Percentiles rank a stretch among this genome's conserved stretches.
Evolutionary conservation across 2,888 invertebrate species (phyloP).

Genomic region (Drosophila longiperda): DNA sequence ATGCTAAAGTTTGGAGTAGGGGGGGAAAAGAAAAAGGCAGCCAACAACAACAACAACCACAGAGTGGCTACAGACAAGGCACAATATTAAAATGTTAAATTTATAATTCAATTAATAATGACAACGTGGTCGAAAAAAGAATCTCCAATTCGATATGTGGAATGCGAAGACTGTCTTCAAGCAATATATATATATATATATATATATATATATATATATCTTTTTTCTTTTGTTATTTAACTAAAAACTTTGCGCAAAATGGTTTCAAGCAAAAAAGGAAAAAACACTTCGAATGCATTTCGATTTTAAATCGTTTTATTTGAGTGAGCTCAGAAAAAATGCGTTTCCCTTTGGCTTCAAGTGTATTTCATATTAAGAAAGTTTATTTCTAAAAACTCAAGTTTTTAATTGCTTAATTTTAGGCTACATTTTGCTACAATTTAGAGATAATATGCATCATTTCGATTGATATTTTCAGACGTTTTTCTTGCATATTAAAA

Average conservation of each 20-base stretch:
- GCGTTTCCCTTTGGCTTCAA: not conserved
- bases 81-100: conserved; percentile 81
- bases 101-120: conserved; percentile 84
- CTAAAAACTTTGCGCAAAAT: not conserved
- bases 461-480: not conserved
- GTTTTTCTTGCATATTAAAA: not conserved
- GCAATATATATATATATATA: not conserved
- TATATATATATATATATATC: not conserved
- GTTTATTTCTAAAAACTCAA: not conserved
- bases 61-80: not conserved
- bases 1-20: conserved; percentile 18
- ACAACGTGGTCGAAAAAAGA: conserved; percentile 54
- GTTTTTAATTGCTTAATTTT: not conserved
- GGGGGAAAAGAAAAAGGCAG: not conserved
- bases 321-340: not conserved
- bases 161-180: conserved; percentile 23
- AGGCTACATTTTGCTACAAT: not conserved
- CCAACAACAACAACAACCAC: not conserved
- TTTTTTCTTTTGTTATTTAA: not conserved
- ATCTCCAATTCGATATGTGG: conserved; percentile 15
- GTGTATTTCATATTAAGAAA: not conserved
- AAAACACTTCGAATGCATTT: conserved; percentile 27
- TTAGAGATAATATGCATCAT: not conserved
- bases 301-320: conserved; percentile 23
- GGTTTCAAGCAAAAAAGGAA: not conserved